phyloP scores from a whole-genome alignment of 2,113 vertebrate species.

The Rhea pennata region DNA sequence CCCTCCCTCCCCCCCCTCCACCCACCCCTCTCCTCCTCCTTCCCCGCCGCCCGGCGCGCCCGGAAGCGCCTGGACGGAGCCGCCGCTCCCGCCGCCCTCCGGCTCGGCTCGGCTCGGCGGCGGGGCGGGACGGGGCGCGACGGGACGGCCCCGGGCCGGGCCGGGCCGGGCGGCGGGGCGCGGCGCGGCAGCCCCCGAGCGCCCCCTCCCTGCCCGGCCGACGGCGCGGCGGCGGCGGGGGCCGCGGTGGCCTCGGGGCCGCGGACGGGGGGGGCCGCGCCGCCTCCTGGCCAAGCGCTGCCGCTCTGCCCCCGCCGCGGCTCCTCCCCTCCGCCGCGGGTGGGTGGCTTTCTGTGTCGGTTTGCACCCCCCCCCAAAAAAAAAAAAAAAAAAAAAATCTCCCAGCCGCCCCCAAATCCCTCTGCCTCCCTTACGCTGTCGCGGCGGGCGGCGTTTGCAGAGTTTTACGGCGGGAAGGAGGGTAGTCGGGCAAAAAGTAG shows the following conservation, averaged over 20 bases:
- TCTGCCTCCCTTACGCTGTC: neutral
- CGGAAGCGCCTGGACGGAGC: conserved; percentile 15
- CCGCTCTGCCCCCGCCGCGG: conserved; percentile 5
- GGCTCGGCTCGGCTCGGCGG: neutral
- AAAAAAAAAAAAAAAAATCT: neutral
- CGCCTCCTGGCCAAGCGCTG: conserved; percentile 57
- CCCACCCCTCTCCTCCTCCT: neutral
- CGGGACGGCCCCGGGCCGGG: neutral
- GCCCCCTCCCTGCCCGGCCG: neutral
- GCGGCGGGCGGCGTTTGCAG: neutral
- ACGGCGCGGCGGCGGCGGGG: neutral
- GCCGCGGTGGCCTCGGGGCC: conserved; percentile 71
- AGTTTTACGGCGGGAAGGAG: neutral
- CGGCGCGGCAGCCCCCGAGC: neutral
- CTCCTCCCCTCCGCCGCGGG: conserved; percentile 45
- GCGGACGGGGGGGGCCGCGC: neutral
- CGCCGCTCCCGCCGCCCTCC: neutral
- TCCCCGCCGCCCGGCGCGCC: neutral
- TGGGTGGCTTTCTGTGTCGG: neutral
- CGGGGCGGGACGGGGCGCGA: neutral
- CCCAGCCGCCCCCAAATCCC: neutral
- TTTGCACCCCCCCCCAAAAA: neutral
- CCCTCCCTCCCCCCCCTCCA: neutral
- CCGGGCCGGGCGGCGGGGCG: neutral
- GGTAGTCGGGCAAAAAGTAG: neutral